A percentile compares a stretch with the other conserved stretches of the same genome.
phyloP scores from a whole-genome alignment of 2,888 invertebrate species.

The Ophion slaviceki region DNA sequence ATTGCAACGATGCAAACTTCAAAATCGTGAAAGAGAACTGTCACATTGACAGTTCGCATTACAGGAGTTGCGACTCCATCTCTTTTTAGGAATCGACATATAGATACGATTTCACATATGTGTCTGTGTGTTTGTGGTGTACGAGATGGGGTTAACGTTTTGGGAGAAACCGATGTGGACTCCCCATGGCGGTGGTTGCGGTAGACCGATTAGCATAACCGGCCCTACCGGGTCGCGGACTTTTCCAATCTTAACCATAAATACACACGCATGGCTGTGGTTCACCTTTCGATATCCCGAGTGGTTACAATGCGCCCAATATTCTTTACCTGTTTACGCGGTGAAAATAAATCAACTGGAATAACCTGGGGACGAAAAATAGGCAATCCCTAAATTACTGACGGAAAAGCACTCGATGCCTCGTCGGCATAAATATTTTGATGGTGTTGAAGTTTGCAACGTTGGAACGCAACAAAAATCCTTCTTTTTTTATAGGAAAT shows the following conservation, averaged over 20 bases:
- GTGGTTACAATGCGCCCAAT: slow-evolving; percentile 62
- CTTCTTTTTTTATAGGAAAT: no score
- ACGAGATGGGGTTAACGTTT: slow-evolving; percentile 63
- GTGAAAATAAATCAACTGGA: slow-evolving; percentile 34
- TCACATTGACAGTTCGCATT: not conserved
- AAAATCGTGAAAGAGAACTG: no score
- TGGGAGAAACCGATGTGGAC: slow-evolving; percentile 60
- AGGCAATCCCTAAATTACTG: slow-evolving; percentile 8
- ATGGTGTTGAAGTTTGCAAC: not conserved
- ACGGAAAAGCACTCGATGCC: not conserved
- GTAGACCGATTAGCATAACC: slow-evolving; percentile 70
- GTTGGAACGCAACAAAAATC: not conserved
- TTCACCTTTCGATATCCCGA: slow-evolving; percentile 49
- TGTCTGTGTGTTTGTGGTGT: not conserved
- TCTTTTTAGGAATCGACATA: not conserved
- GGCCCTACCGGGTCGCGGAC: slow-evolving; percentile 68
- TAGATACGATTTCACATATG: slow-evolving; percentile 1
- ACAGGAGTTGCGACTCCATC: not conserved
- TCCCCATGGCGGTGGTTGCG: slow-evolving; percentile 58
- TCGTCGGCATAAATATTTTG: not conserved
- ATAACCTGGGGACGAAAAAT: slow-evolving; percentile 25
- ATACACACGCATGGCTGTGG: slow-evolving; percentile 11
- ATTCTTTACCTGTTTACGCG: slow-evolving; percentile 58
- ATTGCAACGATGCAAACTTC: no score
- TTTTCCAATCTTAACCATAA: slow-evolving; percentile 56